phyloP scores from a whole-genome alignment of 2,797 vertebrate genomes.

The Muscicapa striata region DNA sequence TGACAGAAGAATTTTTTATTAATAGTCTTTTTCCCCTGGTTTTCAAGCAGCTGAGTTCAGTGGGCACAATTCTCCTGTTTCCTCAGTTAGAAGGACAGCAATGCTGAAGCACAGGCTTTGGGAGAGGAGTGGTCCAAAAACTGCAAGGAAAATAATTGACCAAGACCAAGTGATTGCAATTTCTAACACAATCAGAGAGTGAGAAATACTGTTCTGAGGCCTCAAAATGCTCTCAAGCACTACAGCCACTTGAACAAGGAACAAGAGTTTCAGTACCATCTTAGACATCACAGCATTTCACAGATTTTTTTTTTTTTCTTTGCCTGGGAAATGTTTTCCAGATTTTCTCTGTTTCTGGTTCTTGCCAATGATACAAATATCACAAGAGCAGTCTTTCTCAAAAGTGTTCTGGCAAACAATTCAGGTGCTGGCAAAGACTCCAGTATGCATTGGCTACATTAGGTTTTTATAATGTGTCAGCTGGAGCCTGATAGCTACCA shows the following conservation, averaged over 20 bases:
- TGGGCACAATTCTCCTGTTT: background rate
- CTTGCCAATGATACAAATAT: conserved; percentile 43
- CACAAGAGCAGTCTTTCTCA: conserved; percentile 18
- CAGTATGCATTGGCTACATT: background rate
- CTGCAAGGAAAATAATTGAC: background rate
- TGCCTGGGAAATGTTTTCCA: conserved; percentile 59
- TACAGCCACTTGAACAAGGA: background rate
- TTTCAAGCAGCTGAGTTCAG: background rate
- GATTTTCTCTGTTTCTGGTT: conserved; percentile 35
- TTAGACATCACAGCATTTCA: background rate
- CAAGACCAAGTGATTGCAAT: background rate
- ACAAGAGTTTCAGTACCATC: background rate
- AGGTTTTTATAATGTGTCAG: conserved; percentile 42
- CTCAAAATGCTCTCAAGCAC: background rate
- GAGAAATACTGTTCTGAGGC: background rate
- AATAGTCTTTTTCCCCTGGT: background rate
- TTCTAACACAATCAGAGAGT: background rate
- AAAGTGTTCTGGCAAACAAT: conserved; percentile 53
- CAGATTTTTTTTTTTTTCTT: conserved; percentile 34
- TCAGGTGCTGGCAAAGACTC: conserved; percentile 30
- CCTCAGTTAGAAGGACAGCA: background rate
- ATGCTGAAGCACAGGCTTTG: background rate
- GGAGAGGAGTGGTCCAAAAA: background rate
- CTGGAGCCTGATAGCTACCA: conserved; percentile 48
- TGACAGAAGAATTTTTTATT: background rate